phyloP scores from a whole-genome alignment of 1,140 invertebrate genomes.

The Phenacoccus solenopsis region DNA sequence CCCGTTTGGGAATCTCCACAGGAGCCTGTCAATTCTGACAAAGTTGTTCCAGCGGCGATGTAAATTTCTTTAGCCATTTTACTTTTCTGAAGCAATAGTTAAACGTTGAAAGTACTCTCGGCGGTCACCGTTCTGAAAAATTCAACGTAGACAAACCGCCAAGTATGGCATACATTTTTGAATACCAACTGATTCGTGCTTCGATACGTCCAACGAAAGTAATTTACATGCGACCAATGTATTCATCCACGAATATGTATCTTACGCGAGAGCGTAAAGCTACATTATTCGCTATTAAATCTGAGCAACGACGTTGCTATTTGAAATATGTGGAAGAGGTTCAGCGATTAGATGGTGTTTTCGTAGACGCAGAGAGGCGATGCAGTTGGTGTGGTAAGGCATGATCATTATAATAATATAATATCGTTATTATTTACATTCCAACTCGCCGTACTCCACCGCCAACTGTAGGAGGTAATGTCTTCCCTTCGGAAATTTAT shows the following conservation, averaged over 20 bases:
- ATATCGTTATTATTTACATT: not conserved
- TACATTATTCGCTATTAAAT: too few relatives aligned
- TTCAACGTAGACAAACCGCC: too few relatives aligned
- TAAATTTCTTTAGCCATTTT: slow-evolving; percentile 11
- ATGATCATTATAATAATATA: too few relatives aligned
- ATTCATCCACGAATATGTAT: too few relatives aligned
- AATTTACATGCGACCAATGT: too few relatives aligned
- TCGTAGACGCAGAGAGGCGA: too few relatives aligned
- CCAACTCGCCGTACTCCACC: not conserved
- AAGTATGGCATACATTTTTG: too few relatives aligned
- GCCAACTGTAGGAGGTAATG: not conserved
- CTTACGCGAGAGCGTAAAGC: too few relatives aligned
- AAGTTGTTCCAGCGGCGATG: slow-evolving; percentile 10
- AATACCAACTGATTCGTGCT: too few relatives aligned
- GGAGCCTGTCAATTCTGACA: slow-evolving; percentile 15
- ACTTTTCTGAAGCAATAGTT: not conserved
- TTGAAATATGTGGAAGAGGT: not conserved
- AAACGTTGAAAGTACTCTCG: not conserved
- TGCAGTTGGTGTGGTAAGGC: too few relatives aligned
- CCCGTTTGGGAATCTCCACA: slow-evolving; percentile 14
- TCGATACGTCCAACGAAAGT: too few relatives aligned
- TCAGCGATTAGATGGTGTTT: not conserved
- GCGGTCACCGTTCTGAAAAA: not conserved
- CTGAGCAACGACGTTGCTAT: not conserved
- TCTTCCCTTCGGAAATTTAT: too few relatives aligned